Conservation (phyloP, 1,140 invertebrate genomes). For the Drosophila saltans region DNA sequence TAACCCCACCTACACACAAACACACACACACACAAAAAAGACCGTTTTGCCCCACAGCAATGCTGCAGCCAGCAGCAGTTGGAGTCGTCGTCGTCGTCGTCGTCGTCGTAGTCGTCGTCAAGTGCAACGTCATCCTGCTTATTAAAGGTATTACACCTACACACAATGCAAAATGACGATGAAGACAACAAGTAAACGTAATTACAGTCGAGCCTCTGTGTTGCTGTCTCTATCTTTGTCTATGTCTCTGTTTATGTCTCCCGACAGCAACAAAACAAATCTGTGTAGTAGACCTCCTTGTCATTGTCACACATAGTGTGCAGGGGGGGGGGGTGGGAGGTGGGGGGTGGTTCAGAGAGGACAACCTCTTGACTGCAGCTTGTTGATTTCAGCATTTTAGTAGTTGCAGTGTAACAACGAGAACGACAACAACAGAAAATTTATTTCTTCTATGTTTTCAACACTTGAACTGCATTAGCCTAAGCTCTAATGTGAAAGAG, state of each 20-base stretch:
- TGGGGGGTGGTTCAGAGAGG: background rate
- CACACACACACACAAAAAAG: background rate
- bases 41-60: background rate
- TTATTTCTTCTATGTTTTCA: constrained; percentile 76
- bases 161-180: constrained; percentile 47
- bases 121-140: constrained; percentile 80
- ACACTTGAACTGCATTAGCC: constrained; percentile 78
- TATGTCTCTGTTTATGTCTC: constrained; percentile 16
- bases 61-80: background rate
- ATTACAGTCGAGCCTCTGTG: constrained; percentile 57
- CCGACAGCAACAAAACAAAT: background rate
- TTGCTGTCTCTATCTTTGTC: too few species aligned
- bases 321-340: background rate
- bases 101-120: constrained; percentile 54
- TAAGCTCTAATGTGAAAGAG: constrained; percentile 58
- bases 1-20: constrained; percentile 24
- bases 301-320: constrained; percentile 69
- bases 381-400: constrained; percentile 49
- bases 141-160: constrained; percentile 78
- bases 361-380: constrained; percentile 58
- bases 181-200: constrained; percentile 78
- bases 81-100: background rate
- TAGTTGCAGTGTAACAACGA: constrained; percentile 23
- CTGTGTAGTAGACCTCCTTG: constrained; percentile 72
- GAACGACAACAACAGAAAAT: constrained; percentile 50